Base-by-base conservation (phyloP, 2,888 invertebrate species). In the Bembecia ichneumoniformis region DNA sequence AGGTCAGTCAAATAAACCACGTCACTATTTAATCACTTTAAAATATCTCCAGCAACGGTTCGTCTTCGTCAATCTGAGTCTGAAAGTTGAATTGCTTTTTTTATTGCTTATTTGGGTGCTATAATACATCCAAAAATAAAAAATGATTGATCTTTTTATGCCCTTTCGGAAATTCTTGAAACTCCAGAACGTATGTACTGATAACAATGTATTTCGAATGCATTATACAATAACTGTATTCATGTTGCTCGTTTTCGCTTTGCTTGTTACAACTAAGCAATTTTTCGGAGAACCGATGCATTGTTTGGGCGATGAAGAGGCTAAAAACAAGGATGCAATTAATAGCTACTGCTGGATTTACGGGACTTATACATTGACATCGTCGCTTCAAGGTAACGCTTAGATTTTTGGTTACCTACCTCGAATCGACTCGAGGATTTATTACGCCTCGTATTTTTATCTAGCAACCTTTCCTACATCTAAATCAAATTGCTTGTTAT, bases 251-350 rank as follows among this genome's bases (percentile, higher is more conserved):
- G 89, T 92, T 17, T 94, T 92, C 74, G 92, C 93, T 1, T 78
- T 94, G 61, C 71, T 95, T 60, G 90, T 96, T 45, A 93, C 94
- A 17, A 91, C 94, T 11, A 93, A 93, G 64, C 94, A 96, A 73
- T 95, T 94, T 78, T 94, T 95, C 62, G 95, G 95, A 0, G 94
- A 95, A 61, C 95, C 95, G 0, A 94, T 96, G 48, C 90, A 92
- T 62, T 96, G 96, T 71, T 88, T 91, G 68, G 82, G 87, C 4
- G 82, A 87, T 43, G 75, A 77, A 46, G 78, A 78, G 13, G 2
- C 28, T 28, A 80, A 86, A 46, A 72, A 77, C 51, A 63, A 50
- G 34, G 91, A 91, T 47, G 89, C 91, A 28, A 84, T 94, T 7
- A 92, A 94, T 62, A 91, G 91, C 49, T 94, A 91, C 71, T 95